Evolutionary conservation across 2,113 vertebrate species (phyloP).

Genomic region (Chloroceryle aenea): DNA sequence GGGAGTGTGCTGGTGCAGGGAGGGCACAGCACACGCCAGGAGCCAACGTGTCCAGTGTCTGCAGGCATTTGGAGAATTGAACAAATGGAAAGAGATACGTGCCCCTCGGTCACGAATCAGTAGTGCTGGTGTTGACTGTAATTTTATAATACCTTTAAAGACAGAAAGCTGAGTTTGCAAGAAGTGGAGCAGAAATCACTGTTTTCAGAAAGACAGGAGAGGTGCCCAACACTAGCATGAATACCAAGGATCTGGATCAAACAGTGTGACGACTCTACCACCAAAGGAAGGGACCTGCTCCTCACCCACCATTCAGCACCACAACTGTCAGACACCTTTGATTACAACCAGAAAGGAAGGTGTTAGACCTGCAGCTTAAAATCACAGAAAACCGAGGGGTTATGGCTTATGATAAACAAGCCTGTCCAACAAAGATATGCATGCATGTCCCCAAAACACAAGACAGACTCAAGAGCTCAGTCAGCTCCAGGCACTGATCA

Average conservation of each 20-base stretch:
- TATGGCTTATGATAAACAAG: background rate
- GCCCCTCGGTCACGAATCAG: background rate
- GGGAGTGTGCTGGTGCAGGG: background rate
- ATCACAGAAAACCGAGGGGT: background rate
- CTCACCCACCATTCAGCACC: background rate
- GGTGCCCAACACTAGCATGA: rapidly evolving
- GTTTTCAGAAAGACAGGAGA: background rate
- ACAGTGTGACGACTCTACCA: rapidly evolving
- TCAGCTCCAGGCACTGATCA: background rate
- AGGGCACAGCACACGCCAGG: background rate
- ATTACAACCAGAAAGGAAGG: background rate
- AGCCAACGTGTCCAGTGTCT: background rate
- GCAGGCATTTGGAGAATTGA: background rate
- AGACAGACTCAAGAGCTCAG: background rate
- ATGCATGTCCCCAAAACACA: background rate
- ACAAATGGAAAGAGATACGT: background rate
- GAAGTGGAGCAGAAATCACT: background rate
- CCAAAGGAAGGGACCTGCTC: background rate
- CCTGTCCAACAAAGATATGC: background rate
- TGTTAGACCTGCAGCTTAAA: background rate
- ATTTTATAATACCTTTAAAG: background rate
- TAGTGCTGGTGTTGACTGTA: background rate
- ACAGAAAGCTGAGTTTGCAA: background rate
- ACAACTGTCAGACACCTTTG: rapidly evolving
- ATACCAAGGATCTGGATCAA: background rate